These are phyloP conservation scores for Rutpela maculata DNA, from an alignment of 2,888 invertebrate species.

Conservation along the genomic window DNA sequence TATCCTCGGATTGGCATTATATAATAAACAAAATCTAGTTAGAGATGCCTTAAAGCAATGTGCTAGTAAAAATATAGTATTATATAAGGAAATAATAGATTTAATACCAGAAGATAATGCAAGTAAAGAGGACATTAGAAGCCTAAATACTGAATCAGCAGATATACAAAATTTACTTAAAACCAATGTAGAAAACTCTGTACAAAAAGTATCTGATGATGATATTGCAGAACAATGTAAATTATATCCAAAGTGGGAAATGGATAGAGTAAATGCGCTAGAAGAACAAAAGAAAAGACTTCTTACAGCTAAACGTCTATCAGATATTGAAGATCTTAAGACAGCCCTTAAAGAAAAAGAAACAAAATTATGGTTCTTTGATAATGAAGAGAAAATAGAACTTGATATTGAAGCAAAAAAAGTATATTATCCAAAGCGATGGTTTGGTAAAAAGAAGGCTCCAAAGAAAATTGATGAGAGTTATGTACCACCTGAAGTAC, in stretches of 20 bases:
- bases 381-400: conserved; percentile 86
- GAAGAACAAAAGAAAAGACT: conserved; percentile 78
- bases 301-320: conserved; percentile 72
- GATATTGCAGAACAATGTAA: conserved; percentile 78
- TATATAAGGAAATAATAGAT: conserved; percentile 70
- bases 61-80: conserved; percentile 65
- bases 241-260: conserved; percentile 79
- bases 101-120: conserved; percentile 69
- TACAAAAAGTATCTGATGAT: conserved; percentile 76
- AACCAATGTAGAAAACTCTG: conserved; percentile 71
- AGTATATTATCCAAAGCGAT: conserved; percentile 61
- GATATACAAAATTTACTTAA: conserved; percentile 74
- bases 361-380: conserved; percentile 86
- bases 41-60: conserved; percentile 67
- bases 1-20: conserved; percentile 72
- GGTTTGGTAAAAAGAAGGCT: conserved; percentile 74
- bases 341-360: conserved; percentile 79
- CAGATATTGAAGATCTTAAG: conserved; percentile 79
- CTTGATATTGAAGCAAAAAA: conserved; percentile 81
- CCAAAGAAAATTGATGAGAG: conserved; percentile 76
- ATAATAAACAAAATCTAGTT: conserved; percentile 67
- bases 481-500: conserved; percentile 85
- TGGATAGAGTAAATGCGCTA: conserved; percentile 77
- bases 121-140: conserved; percentile 60
- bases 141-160: conserved; percentile 55